Conservation (phyloP, 2,888 invertebrate genomes). For the Ophraella communa region DNA sequence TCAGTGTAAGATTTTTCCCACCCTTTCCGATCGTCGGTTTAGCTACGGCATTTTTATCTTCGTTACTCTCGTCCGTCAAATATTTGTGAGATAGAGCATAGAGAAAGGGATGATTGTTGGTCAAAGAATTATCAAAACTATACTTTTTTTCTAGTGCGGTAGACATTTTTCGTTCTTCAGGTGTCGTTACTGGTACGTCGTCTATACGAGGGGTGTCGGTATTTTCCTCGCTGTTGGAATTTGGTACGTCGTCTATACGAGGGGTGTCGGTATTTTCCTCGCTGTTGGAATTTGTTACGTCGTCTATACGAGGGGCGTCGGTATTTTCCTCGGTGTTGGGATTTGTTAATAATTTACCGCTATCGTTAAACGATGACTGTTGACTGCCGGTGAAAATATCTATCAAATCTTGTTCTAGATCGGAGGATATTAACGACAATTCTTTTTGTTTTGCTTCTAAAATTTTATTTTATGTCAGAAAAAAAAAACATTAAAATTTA, state of each 20-base stretch:
- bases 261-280: neutral
- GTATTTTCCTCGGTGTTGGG: neutral
- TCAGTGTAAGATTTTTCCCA: neutral
- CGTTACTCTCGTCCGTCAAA: conserved; percentile 1
- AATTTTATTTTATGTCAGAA: neutral
- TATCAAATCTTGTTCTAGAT: neutral
- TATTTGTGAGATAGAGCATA: neutral
- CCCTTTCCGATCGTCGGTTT: neutral
- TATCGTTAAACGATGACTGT: neutral
- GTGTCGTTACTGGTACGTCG: neutral
- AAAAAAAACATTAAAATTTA: no score
- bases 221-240: no score
- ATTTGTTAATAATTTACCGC: neutral
- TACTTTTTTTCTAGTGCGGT: neutral
- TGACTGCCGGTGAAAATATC: neutral
- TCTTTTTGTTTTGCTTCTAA: neutral
- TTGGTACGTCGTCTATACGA: neutral
- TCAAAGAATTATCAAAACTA: neutral
- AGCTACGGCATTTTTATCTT: neutral
- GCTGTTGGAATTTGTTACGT: no score
- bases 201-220: neutral
- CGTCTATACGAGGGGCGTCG: no score
- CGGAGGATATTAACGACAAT: neutral
- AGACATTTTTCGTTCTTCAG: neutral
- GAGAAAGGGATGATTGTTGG: no score